A percentile compares a stretch with the other conserved stretches of the same genome.
phyloP scores from a whole-genome alignment of 2,888 invertebrate genomes.

The Heliconius hortense region DNA sequence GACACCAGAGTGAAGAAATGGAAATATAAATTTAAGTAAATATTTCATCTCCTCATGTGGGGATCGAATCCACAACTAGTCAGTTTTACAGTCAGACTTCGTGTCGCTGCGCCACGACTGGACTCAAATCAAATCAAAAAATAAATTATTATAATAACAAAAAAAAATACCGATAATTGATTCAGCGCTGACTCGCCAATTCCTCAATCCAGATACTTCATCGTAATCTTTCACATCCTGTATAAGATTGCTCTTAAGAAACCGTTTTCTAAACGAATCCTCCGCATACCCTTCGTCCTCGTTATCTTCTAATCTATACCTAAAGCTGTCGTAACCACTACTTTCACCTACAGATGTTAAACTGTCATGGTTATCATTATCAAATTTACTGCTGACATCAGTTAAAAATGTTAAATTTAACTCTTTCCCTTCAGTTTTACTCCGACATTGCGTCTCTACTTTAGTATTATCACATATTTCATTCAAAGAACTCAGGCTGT shows the following conservation, averaged over 20 bases:
- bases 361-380: conserved; percentile 78
- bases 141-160: too few species aligned
- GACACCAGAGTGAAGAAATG: too few species aligned
- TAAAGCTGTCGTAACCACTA: conserved; percentile 89
- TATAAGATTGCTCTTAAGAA: conserved; percentile 57
- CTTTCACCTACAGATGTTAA: conserved; percentile 88
- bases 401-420: conserved; percentile 1
- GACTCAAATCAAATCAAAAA: too few species aligned
- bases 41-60: too few species aligned
- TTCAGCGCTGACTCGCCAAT: conserved; percentile 69
- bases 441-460: conserved; percentile 27
- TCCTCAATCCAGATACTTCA: conserved; percentile 59
- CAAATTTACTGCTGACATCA: not conserved
- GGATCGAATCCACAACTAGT: too few species aligned
- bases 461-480: conserved; percentile 49
- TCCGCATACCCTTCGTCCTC: conserved; percentile 71
- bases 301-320: conserved; percentile 82
- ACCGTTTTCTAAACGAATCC: conserved; percentile 71
- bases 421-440: not conserved
- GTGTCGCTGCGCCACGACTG: too few species aligned
- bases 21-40: too few species aligned
- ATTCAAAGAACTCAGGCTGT: conserved; percentile 62
- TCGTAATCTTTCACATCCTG: conserved; percentile 60
- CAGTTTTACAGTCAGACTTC: too few species aligned
- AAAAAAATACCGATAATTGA: conserved; percentile 61